Conservation (phyloP, 2,797 vertebrate genomes). For the Loris lydekkerianus region DNA sequence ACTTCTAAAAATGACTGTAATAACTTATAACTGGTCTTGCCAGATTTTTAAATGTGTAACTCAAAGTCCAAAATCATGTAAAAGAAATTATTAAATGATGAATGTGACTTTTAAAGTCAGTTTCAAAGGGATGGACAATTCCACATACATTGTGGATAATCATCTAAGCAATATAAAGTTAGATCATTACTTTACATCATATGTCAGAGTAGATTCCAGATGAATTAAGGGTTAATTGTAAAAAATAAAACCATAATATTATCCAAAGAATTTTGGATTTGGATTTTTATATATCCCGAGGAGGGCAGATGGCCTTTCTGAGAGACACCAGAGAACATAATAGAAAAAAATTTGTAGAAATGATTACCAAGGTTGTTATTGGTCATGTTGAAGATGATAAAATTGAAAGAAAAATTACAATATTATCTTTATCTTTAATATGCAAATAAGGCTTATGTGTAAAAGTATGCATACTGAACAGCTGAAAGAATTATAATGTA, state of each 20-base stretch:
- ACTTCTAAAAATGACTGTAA: background rate
- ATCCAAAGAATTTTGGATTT: slow-evolving; percentile 25
- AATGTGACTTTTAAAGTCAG: slow-evolving; percentile 27
- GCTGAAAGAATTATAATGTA: background rate
- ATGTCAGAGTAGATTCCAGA: slow-evolving; percentile 13
- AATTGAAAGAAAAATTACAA: slow-evolving; percentile 12
- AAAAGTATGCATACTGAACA: background rate
- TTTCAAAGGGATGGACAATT: background rate
- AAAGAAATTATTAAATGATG: slow-evolving; percentile 18
- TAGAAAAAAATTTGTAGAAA: slow-evolving; percentile 37
- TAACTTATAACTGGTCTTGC: background rate
- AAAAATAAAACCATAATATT: slow-evolving; percentile 22
- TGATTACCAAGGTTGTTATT: slow-evolving; percentile 24
- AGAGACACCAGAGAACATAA: slow-evolving; percentile 15
- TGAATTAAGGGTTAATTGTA: background rate
- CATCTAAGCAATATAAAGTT: background rate
- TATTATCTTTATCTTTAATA: slow-evolving; percentile 40
- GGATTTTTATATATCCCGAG: background rate
- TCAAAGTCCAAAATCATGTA: slow-evolving; percentile 7
- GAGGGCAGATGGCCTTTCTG: background rate
- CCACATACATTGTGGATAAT: background rate
- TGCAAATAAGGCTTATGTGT: slow-evolving; percentile 21
- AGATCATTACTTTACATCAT: background rate
- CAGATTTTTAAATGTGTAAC: background rate
- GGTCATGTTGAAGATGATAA: background rate